Percentiles rank a stretch among this genome's conserved stretches.
phyloP scores from a whole-genome alignment of 2,888 invertebrate species.

The Griposia aprilina region DNA sequence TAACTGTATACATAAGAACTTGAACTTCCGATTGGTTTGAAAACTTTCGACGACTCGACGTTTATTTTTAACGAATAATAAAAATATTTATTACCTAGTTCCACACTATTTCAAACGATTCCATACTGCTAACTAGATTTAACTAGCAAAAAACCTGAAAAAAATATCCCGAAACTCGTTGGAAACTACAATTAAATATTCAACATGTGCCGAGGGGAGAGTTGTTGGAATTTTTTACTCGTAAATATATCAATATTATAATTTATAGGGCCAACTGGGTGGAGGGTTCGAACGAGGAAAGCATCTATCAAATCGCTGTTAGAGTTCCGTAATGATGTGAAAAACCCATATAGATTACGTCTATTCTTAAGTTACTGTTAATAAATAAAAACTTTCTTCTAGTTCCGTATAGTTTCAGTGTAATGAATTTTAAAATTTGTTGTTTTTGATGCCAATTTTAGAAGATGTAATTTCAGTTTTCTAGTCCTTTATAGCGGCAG shows the following conservation, averaged over 20 bases:
- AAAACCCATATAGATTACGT: too few species aligned
- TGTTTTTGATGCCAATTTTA: too few species aligned
- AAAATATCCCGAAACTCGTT: conserved; percentile 29
- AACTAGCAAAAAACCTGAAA: conserved; percentile 11
- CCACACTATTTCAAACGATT: not conserved
- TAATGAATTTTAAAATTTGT: too few species aligned
- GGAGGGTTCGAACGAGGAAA: conserved; percentile 32
- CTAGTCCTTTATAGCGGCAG: too few species aligned
- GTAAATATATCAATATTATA: conserved; percentile 59
- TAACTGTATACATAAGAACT: too few species aligned
- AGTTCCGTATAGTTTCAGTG: too few species aligned
- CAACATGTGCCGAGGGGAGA: conserved; percentile 39
- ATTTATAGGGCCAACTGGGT: conserved; percentile 48
- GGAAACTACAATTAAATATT: conserved; percentile 54
- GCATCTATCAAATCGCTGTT: conserved; percentile 51
- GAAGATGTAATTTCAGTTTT: too few species aligned
- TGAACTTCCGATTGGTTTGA: not conserved
- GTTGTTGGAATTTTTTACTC: conserved; percentile 45
- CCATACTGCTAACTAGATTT: not conserved
- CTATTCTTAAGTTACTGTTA: too few species aligned
- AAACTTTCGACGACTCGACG: not conserved
- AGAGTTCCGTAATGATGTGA: conserved; percentile 5
- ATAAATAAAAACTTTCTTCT: too few species aligned
- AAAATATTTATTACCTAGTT: not conserved
- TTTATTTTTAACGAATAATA: not conserved